Conservation (phyloP, 2,113 vertebrate species). For the Indicator maculatus region DNA sequence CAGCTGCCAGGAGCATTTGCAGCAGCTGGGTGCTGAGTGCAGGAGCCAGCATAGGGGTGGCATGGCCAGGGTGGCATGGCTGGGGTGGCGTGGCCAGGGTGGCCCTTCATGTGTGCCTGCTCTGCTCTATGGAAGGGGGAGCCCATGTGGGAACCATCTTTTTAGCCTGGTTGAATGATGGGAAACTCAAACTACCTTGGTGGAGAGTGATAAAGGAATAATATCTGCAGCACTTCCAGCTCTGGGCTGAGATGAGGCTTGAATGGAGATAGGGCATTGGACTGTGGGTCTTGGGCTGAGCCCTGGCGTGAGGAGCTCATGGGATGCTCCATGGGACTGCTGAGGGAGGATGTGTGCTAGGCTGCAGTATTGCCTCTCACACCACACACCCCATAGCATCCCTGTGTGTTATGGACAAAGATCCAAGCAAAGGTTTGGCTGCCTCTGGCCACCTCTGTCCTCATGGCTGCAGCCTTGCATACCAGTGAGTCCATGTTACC, state of each 20-base stretch:
- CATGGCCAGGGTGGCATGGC: not conserved
- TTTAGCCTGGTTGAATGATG: rapidly evolving
- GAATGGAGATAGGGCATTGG: rapidly evolving
- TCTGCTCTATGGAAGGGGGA: not conserved
- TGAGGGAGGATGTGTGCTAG: not conserved
- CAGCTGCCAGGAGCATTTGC: not conserved
- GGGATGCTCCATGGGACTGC: not conserved
- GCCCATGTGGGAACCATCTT: not conserved
- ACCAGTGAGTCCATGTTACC: not conserved
- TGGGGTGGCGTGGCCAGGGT: not conserved
- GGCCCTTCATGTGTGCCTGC: not conserved
- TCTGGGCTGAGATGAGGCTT: rapidly evolving
- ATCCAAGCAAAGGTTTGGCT: not conserved
- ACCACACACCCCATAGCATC: not conserved
- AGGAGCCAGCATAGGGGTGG: not conserved
- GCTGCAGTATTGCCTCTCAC: not conserved
- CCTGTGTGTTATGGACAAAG: not conserved
- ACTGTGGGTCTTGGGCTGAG: not conserved
- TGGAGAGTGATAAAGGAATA: not conserved
- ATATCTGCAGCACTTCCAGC: not conserved
- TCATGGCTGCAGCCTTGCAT: not conserved
- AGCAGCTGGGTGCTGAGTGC: not conserved
- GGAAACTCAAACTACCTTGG: not conserved
- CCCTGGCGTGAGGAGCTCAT: not conserved
- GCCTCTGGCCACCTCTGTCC: not conserved